Base-by-base conservation (phyloP, 2,113 vertebrate species). In the Todiramphus chloris region DNA sequence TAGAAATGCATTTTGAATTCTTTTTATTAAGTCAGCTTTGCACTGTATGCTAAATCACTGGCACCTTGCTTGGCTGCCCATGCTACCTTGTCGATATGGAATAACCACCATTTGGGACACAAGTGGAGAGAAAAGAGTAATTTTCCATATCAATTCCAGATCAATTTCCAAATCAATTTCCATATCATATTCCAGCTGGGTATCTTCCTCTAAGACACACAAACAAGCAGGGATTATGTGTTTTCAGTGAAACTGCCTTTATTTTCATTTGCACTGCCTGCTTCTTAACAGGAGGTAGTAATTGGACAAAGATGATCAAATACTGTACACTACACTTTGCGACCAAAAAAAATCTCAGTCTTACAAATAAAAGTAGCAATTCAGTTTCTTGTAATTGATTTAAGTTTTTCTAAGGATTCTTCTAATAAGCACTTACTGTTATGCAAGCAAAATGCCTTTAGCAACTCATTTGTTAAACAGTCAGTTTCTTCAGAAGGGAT, bases 401-500 rank as follows among this genome's bases (percentile, higher is more conserved):
- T 80, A 94, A 96, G 88, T 96, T 97, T 94, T 97, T 94, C 93
- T 96, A 96, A 95, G 90, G 82, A 96, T 96, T 93, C 77, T 91
- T 94, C 93, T 95, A 96, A 97, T 96, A 98, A 95, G 84, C 96
- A 83, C 92, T 97, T 89, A 96, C 28, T 95, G 97, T 96, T 97
- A 96, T 68, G 89, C 95, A 97, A 97, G 94, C 62, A 96, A 97
- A 97, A 96, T 51, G 98, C 98, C 98, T 96, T 97, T 76, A 98
- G 98, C 98, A 97, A 98, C 97, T 98, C 97, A 97, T 98, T 98
- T 98, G 95, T 98, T 98, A 98, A 98, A 97, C 93, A 98, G 97
- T 98, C 98, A 98, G 97, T 89, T 98, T 95, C 95, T 97, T 96
- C 94, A 93, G 96, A 98, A 73, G 73, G 98, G 95, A 97, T 75